Evolutionary conservation across 2,113 vertebrate species (phyloP), one percentile per base, ranked within the genome.

Genomic region (Rutilus rutilus): DNA sequence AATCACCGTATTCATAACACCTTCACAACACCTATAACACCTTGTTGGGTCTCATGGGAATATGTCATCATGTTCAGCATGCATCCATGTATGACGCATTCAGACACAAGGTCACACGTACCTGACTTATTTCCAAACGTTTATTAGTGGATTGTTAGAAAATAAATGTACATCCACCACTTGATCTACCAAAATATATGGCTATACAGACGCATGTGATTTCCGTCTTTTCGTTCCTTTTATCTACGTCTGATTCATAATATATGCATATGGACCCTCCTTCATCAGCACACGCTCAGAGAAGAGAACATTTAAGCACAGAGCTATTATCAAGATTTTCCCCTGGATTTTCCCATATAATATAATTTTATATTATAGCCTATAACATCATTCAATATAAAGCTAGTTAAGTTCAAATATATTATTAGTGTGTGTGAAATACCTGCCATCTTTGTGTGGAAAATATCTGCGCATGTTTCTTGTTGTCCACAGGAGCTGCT

Each of bases 391-490:
- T 59, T 12, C 19, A 19, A 52, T 30, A 23, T 36, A 39, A 80
- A 27, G 11, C 15, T 47, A 7, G n/a, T 47, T 30, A 47, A 47
- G 17, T 15, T 10, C 45, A 47, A 30, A 57, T 71, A 19, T 27
- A 78, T 14, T 1, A 52, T 50, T 36, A 36, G 5, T 57, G 11
- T 7, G 71, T 5, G 71, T 36, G 4, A 69, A 81, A 74, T 74
- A 62, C 88, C 84, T 74, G 81, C 85, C 71, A 81, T 52, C 50
- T 4, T 17, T 50, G n/a, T 45, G n/a, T 57, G 52, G 23, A 54
- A 82, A 69, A 50, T 69, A 52, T 82, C 80, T 69, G 80, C 64
- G 42, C 80, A 36, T 82, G 62, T 50, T 82, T 82, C 45, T 52
- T 33, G 62, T 7, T 45, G 45, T 47, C 39, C 74, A 42, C 57